Conservation (phyloP, 1,140 invertebrate species). For the Trachymyrmex cornetzi region DNA sequence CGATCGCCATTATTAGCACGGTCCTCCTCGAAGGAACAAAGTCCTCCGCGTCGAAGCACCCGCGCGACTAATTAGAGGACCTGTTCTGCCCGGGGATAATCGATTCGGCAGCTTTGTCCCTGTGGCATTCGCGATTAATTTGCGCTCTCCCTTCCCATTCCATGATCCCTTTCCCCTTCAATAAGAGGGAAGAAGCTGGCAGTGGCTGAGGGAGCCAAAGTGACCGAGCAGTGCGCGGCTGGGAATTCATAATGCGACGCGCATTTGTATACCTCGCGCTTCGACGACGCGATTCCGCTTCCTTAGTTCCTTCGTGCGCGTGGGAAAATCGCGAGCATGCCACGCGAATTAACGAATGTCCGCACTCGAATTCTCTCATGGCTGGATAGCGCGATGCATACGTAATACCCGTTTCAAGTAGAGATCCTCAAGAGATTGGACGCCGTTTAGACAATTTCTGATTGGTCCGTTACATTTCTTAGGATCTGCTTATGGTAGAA, state of each 20-base stretch:
- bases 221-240: slow-evolving; percentile 1
- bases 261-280: slow-evolving; percentile 15
- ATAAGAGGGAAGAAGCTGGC: slow-evolving; percentile 56
- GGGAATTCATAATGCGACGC: slow-evolving; percentile 65
- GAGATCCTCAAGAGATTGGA: too few relatives aligned
- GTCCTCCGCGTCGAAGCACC: slow-evolving; percentile 50
- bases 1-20: slow-evolving; percentile 24
- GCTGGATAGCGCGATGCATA: slow-evolving; percentile 72
- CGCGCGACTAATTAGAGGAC: slow-evolving; percentile 65
- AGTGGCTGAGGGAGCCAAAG: slow-evolving; percentile 3
- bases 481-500: too few relatives aligned
- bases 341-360: slow-evolving; percentile 71
- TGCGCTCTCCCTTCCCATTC: background rate
- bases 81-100: slow-evolving; percentile 46
- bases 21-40: slow-evolving; percentile 53
- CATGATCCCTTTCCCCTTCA: slow-evolving; percentile 19
- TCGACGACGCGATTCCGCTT: slow-evolving; percentile 49
- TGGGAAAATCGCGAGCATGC: slow-evolving; percentile 56
- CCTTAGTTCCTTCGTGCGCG: slow-evolving; percentile 2
- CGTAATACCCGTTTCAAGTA: slow-evolving; percentile 69
- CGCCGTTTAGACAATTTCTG: too few relatives aligned
- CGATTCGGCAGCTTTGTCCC: slow-evolving; percentile 59
- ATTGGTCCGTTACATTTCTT: too few relatives aligned
- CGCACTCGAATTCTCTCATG: slow-evolving; percentile 67
- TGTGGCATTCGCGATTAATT: slow-evolving; percentile 70